Evolutionary conservation across 2,888 invertebrate species (phyloP), one percentile per base, ranked within the genome.

Genomic region (Lamproptera curius): DNA sequence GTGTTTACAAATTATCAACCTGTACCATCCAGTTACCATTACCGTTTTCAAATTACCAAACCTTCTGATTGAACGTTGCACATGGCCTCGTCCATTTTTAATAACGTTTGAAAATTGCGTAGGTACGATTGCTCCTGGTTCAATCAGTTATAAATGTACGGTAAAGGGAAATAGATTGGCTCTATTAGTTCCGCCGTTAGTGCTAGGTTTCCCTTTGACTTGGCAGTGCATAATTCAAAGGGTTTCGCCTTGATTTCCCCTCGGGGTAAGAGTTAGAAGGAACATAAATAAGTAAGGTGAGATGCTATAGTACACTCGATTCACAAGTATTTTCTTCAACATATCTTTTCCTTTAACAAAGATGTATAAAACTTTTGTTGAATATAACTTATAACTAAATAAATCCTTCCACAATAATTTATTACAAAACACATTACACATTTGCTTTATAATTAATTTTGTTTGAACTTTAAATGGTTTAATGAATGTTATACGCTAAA

Each of bases 211-310:
- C 59, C 58, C 62, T 65, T 67, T 62, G 65, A 65, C 53, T 55
- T 55, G 56, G 56, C 54, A 55, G 57, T 61, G 62, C 59, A 65
- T 67, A 59, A 66, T 63, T 64, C 59, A 66, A 62, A 62, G 62
- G 58, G 53, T 56, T 58, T 55, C 56, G 43, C 49, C 57, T 58
- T 59, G 55, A 59, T 61, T 58, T 58, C 52, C 59, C 57, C 52
- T 53, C 47, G 58, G 56, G 53, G 46, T 54, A 46, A 52, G 50
- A 58, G 55, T 57, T 57, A 53, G 55, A 54, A 57, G 54, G 56
- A 54, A 51, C 54, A 57, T 62, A 58, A 46, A 42, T 50, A 50
- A 36, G 40, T 47, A 47, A 36, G 41, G 28, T 46, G 28, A 36
- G 36, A 47, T 11, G 20, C 14, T 26, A 44, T 40, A 42, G 14